Percentiles rank a stretch among this genome's conserved stretches.
These are phyloP conservation scores for Tachycineta bicolor DNA, from an alignment of 2,113 vertebrate genomes.

Conservation along the genomic window DNA sequence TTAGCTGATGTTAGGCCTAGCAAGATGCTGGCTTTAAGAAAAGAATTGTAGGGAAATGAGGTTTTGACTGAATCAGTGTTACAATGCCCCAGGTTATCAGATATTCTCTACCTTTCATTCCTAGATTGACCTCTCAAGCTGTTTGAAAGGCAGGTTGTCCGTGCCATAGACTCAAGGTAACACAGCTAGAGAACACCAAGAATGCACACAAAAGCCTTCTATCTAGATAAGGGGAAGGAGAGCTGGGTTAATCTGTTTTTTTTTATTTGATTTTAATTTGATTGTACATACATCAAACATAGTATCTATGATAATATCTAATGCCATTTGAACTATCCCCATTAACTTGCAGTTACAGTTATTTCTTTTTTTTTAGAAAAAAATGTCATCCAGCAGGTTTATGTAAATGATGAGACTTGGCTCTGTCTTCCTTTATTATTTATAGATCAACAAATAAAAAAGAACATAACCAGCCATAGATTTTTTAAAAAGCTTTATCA, in stretches of 20 bases:
- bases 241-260: not conserved
- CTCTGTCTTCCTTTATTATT: not conserved
- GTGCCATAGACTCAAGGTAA: not conserved
- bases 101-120: not conserved
- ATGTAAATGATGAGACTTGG: not conserved
- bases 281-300: not conserved
- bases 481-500: constrained; percentile 31
- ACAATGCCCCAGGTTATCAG: not conserved
- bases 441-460: constrained; percentile 58
- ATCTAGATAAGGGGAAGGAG: not conserved
- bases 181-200: not conserved
- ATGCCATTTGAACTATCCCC: not conserved
- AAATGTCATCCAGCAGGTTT: not conserved
- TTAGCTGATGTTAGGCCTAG: not conserved
- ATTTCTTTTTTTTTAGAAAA: not conserved
- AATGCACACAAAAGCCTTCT: not conserved
- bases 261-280: not conserved
- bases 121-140: not conserved
- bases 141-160: not conserved
- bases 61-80: not conserved
- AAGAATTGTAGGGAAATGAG: not conserved
- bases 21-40: not conserved
- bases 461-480: not conserved
- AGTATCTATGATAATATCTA: not conserved
- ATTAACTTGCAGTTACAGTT: not conserved